Base-by-base conservation (phyloP, 2,888 invertebrate genomes). In the Charanyca ferruginea region DNA sequence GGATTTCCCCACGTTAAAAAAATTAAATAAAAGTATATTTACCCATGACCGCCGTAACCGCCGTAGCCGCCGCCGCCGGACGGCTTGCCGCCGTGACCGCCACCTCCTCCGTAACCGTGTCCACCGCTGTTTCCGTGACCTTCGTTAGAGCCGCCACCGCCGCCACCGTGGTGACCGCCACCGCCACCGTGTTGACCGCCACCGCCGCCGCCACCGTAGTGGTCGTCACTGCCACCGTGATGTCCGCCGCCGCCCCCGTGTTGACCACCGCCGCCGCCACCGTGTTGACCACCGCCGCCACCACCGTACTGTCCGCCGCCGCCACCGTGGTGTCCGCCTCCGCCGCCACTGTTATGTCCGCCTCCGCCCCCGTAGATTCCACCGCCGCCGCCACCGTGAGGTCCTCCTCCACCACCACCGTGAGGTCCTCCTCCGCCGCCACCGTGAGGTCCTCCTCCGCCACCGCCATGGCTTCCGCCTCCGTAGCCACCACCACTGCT, bases 41-140 rank as follows among this genome's bases (percentile, higher is more conserved):
- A 68, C 68, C 53, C 47, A 38, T 65, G 63, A 22, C 54, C 20
- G 16, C 25, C 20, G 1, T 8, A 7, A 1, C 63, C 35, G 8
- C 53, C 61, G 0, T 35, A 5, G 5, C 45, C 18, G 3, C 49
- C 35, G 3, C 23, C 8, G 2, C 45, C n/a, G 9, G 8, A 6
- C 20, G 18, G 18, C 8, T 44, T n/a, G 25, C 48, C 48, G n/a
- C 48, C 48, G 25, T 25, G 16, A 4, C 3, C 1, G 11, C 42
- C 90, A 68, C 90, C 88, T 75, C 87, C 86, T 6, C 85, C 78
- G 51, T 83, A 86, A 49, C 84, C 73, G 5, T 85, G 84, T 9
- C 83, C 80, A 16, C 72, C 52, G 13, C 77, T 81, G 0, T 23
- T n/a, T 0, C 20, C 41, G 0, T 7, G 1, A 11, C 77, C 70